Percentiles rank a stretch among this genome's conserved stretches.
Evolutionary conservation across 2,888 invertebrate genomes (phyloP).

Genomic region (Drosophila koepferae): DNA sequence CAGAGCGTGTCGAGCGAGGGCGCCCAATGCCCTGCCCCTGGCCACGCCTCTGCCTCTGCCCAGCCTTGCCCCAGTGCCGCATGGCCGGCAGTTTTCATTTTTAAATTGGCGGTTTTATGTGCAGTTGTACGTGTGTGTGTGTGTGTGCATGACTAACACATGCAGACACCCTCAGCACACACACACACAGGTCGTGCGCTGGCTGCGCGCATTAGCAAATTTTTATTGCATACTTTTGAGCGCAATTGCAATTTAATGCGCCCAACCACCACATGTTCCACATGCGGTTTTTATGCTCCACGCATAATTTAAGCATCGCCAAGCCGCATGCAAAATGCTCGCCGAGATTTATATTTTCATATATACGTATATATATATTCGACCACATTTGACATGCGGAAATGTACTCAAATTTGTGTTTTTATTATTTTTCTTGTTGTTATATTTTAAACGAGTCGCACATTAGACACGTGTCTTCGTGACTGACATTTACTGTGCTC

Average conservation of each 20-base stretch:
- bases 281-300: slow-evolving; percentile 77
- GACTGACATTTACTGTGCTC: slow-evolving; percentile 32
- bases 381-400: slow-evolving; percentile 41
- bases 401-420: slow-evolving; percentile 44
- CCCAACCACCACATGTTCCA: slow-evolving; percentile 53
- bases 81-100: slow-evolving; percentile 76
- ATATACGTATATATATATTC: slow-evolving; percentile 50
- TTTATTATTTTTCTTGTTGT: not conserved
- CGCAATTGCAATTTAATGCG: slow-evolving; percentile 82
- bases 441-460: slow-evolving; percentile 36
- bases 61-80: slow-evolving; percentile 32
- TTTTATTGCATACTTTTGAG: slow-evolving; percentile 80
- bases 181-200: slow-evolving; percentile 21
- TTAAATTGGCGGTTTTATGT: slow-evolving; percentile 82
- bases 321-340: slow-evolving; percentile 50
- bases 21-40: slow-evolving; percentile 1
- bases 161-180: slow-evolving; percentile 15
- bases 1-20: slow-evolving; percentile 46
- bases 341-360: slow-evolving; percentile 68
- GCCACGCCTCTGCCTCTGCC: not conserved
- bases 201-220: slow-evolving; percentile 78
- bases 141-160: slow-evolving; percentile 40
- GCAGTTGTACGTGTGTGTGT: slow-evolving; percentile 50
- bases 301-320: slow-evolving; percentile 67
- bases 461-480: slow-evolving; percentile 40